Evolutionary conservation across 2,888 invertebrate genomes (phyloP).

Genomic region (Scaptodrosophila latifasciaeformis): DNA sequence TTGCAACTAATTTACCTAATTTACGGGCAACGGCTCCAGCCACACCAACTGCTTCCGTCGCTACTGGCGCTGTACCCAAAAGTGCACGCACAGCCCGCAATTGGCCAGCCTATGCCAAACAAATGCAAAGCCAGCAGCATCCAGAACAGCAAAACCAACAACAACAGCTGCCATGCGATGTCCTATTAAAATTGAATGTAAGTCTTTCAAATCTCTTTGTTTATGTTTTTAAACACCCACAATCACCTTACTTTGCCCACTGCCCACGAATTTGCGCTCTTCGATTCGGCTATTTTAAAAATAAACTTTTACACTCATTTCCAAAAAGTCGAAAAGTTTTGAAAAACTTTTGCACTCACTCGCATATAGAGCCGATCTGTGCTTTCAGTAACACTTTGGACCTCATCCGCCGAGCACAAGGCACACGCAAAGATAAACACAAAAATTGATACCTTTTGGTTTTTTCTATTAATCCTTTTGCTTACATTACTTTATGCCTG

Average conservation of each 20-base stretch:
- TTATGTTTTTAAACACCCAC: background rate
- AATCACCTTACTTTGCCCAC: background rate
- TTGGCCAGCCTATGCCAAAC: constrained; percentile 4
- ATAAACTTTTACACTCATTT: constrained; percentile 48
- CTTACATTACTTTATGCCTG: constrained; percentile 43
- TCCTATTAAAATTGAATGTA: constrained; percentile 76
- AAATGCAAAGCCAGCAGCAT: constrained; percentile 19
- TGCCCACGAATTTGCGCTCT: background rate
- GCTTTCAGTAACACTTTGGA: constrained; percentile 52
- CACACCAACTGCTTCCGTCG: constrained; percentile 18
- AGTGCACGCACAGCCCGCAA: constrained; percentile 33
- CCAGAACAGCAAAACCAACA: constrained; percentile 31
- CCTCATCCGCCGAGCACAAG: constrained; percentile 28
- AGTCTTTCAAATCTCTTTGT: constrained; percentile 28
- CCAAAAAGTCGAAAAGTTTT: constrained; percentile 1
- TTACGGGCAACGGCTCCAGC: no score
- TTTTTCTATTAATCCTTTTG: constrained; percentile 26
- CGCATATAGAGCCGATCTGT: constrained; percentile 2
- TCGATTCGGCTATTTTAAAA: constrained; percentile 40
- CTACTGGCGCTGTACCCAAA: constrained; percentile 57
- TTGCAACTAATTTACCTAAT: constrained; percentile 10
- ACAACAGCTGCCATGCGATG: constrained; percentile 75
- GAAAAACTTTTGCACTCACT: constrained; percentile 13
- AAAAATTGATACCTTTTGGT: constrained; percentile 46
- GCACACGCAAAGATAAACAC: background rate